Evolutionary conservation across 1,140 invertebrate species (phyloP).

Genomic region (Drosophila mayri): DNA sequence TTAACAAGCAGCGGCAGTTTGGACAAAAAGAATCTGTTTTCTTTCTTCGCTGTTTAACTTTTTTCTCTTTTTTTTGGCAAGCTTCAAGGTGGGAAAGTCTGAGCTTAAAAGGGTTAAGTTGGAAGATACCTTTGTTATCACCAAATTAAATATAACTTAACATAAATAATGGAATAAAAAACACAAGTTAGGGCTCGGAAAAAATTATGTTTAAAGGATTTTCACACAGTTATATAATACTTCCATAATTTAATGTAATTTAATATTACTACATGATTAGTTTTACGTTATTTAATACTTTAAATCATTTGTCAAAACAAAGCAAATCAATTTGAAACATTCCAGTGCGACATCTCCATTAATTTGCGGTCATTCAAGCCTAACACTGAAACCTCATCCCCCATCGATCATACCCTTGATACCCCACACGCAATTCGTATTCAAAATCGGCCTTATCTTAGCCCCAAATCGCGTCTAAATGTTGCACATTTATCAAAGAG

Average conservation of each 20-base stretch:
- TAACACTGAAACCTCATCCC: slow-evolving; percentile 25
- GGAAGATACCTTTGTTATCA: slow-evolving; percentile 17
- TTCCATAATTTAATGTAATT: background rate
- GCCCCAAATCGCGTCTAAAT: slow-evolving; percentile 82
- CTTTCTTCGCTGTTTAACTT: slow-evolving; percentile 17
- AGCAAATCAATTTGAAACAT: slow-evolving; percentile 15
- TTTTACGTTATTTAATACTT: slow-evolving; percentile 4
- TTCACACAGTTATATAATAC: background rate
- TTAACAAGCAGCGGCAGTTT: slow-evolving; percentile 80
- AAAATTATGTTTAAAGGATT: background rate
- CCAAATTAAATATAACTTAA: no score
- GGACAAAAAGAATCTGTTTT: slow-evolving; percentile 49
- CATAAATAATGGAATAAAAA: background rate
- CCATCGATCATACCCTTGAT: slow-evolving; percentile 42
- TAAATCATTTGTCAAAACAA: slow-evolving; percentile 2
- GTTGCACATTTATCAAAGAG: slow-evolving; percentile 81
- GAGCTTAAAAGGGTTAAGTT: background rate
- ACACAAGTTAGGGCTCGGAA: no score
- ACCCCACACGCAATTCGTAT: slow-evolving; percentile 45
- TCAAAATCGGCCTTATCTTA: slow-evolving; percentile 64
- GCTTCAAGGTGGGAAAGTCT: slow-evolving; percentile 25
- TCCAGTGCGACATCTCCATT: slow-evolving; percentile 34
- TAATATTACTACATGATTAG: background rate
- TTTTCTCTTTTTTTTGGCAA: slow-evolving; percentile 19
- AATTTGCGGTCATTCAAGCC: slow-evolving; percentile 16